Conservation (phyloP, 2,113 vertebrate species). For the Nothobranchius furzeri region DNA sequence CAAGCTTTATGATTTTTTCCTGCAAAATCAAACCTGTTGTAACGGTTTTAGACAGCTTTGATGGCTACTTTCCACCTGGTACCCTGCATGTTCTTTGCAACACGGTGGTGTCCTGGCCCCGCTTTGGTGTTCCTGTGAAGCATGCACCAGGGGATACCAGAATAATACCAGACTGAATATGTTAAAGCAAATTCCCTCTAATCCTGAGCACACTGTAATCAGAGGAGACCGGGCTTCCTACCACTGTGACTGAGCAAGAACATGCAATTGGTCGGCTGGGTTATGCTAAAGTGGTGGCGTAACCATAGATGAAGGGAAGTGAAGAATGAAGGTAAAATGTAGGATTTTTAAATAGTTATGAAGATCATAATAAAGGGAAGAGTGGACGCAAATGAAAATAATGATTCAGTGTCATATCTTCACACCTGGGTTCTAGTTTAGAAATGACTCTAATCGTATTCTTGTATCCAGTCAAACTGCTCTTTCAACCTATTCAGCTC, state of each 20-base stretch:
- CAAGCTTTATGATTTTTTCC: slow-evolving; percentile 36
- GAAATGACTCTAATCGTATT: no score
- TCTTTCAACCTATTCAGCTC: no score
- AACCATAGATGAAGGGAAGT: no score
- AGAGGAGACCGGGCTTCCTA: slow-evolving; percentile 65
- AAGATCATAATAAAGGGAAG: no score
- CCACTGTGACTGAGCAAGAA: slow-evolving; percentile 50
- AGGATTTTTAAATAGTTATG: no score
- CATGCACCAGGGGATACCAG: slow-evolving; percentile 66
- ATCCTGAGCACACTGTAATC: slow-evolving; percentile 76
- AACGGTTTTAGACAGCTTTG: slow-evolving; percentile 43
- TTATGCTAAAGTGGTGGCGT: no score
- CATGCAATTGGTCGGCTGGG: slow-evolving; percentile 14
- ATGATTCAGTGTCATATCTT: no score
- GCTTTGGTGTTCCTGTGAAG: slow-evolving; percentile 51
- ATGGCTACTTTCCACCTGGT: slow-evolving; percentile 51
- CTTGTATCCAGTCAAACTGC: no score
- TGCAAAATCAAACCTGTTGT: slow-evolving; percentile 25
- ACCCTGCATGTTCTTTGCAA: slow-evolving; percentile 43
- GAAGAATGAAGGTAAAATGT: no score
- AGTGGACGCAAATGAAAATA: no score
- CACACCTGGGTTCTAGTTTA: no score
- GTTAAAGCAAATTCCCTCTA: slow-evolving; percentile 71
- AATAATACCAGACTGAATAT: slow-evolving; percentile 74
- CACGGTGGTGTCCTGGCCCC: slow-evolving; percentile 31